Percentiles rank a stretch among this genome's conserved stretches.
Conservation (phyloP, 2,113 vertebrate genomes). For the Cheilinus undulatus region DNA sequence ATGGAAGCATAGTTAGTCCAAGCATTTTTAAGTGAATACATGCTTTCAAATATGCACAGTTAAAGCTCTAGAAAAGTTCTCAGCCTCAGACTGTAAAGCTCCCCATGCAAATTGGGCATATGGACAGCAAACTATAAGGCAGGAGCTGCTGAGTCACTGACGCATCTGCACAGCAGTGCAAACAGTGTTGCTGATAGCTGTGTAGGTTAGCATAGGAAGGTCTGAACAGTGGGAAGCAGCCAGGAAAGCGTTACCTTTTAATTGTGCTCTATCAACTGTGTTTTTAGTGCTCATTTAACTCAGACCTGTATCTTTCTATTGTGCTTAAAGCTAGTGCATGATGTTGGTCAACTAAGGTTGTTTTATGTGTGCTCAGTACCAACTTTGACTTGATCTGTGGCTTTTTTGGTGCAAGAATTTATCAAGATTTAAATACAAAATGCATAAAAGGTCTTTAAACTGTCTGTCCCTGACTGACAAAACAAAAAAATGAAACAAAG, state of each 20-base stretch:
- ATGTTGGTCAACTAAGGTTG: too few species aligned
- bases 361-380: constrained; percentile 12
- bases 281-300: too few species aligned
- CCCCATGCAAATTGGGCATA: neutral
- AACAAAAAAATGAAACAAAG: neutral
- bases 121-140: neutral
- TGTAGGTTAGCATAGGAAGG: constrained; percentile 15
- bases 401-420: neutral
- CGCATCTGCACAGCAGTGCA: constrained; percentile 42
- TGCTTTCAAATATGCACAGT: neutral
- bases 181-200: neutral
- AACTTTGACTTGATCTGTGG: neutral
- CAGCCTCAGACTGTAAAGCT: constrained; percentile 9
- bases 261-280: too few species aligned
- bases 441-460: neutral
- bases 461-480: constrained; percentile 50
- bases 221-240: neutral
- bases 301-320: too few species aligned
- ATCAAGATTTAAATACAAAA: neutral
- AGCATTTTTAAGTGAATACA: neutral
- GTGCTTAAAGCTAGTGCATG: too few species aligned
- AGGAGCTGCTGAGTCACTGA: constrained; percentile 59
- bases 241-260: too few species aligned
- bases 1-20: neutral
- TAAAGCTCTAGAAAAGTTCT: neutral